phyloP scores from a whole-genome alignment of 2,113 vertebrate genomes.

The Trematomus loennbergii region DNA sequence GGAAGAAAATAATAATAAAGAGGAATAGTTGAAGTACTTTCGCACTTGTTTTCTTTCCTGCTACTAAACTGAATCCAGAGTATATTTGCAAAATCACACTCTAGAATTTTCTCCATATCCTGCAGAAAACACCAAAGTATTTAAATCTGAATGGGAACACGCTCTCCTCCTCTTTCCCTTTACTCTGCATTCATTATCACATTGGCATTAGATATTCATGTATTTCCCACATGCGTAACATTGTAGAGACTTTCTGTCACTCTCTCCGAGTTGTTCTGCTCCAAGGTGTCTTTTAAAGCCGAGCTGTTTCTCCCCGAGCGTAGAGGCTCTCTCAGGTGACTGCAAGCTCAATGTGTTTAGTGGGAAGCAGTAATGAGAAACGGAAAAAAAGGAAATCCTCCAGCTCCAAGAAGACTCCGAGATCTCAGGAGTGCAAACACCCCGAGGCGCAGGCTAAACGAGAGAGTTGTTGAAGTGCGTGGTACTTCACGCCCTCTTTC shows the following conservation, averaged over 20 bases:
- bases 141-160: slow-evolving; percentile 10
- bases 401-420: background rate
- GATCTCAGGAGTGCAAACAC: slow-evolving; percentile 30
- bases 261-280: background rate
- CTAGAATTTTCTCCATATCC: too few relatives aligned
- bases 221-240: background rate
- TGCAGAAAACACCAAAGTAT: too few relatives aligned
- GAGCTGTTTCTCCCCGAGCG: background rate
- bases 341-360: slow-evolving; percentile 24
- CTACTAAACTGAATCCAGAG: too few relatives aligned
- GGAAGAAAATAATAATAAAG: slow-evolving; percentile 67
- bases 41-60: background rate
- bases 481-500: slow-evolving; percentile 19
- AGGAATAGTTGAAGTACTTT: slow-evolving; percentile 39
- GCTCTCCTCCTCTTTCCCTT: slow-evolving; percentile 7
- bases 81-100: background rate
- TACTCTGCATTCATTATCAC: slow-evolving; percentile 27
- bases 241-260: background rate
- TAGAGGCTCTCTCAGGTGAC: background rate
- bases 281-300: background rate
- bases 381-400: slow-evolving; percentile 14
- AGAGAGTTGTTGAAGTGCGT: slow-evolving; percentile 1
- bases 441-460: slow-evolving; percentile 7
- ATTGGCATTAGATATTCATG: slow-evolving; percentile 18
- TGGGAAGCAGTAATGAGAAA: slow-evolving; percentile 31